A percentile compares a stretch with the other conserved stretches of the same genome.
Conservation (phyloP, 1,140 invertebrate genomes). For the Neotoxoptera formosana region DNA sequence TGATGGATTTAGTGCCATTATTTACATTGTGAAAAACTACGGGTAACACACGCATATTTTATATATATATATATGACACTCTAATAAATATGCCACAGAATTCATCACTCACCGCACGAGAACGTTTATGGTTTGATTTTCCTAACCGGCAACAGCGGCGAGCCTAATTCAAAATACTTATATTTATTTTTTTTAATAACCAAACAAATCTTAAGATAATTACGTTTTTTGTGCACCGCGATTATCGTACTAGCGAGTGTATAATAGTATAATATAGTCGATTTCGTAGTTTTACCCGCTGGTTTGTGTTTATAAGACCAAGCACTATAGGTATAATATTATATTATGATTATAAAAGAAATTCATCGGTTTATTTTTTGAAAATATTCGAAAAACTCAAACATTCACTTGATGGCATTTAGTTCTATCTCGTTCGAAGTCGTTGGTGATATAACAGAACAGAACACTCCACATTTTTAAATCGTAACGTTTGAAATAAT, state of each 20-base stretch:
- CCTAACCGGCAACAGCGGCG: not conserved
- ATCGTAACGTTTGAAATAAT: too few species aligned
- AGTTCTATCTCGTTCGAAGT: too few species aligned
- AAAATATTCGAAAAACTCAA: not conserved
- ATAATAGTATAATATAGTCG: not conserved
- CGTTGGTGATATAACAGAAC: too few species aligned
- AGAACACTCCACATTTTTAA: too few species aligned
- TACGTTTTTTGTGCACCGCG: not conserved
- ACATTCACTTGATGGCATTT: too few species aligned
- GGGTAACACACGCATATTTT: not conserved
- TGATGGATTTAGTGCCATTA: conserved; percentile 5
- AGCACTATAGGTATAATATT: too few species aligned
- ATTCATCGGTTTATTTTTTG: not conserved
- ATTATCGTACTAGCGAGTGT: not conserved
- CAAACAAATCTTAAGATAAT: not conserved
- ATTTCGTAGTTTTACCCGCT: not conserved
- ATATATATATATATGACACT: not conserved
- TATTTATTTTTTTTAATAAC: not conserved
- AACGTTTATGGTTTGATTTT: not conserved
- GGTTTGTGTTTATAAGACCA: too few species aligned
- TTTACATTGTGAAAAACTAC: not conserved
- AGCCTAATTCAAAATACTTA: not conserved
- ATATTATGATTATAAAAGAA: too few species aligned
- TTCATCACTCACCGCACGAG: not conserved
- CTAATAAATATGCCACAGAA: not conserved